Conservation (phyloP, 2,888 invertebrate species). For the Petrolisthes manimaculis region DNA sequence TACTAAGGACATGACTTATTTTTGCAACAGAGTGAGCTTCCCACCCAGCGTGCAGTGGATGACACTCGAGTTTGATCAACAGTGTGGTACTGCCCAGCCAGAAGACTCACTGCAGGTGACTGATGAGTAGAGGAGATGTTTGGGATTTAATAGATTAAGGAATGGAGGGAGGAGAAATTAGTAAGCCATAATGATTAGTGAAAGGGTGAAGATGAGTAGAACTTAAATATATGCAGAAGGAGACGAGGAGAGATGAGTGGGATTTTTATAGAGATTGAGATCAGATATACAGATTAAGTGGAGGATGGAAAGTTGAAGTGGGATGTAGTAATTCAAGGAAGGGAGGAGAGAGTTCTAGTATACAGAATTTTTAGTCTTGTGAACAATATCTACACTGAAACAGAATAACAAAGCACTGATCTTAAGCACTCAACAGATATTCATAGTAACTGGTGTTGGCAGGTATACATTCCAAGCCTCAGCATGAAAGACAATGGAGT, state of each 20-base stretch:
- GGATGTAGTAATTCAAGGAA: background rate
- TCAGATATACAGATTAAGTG: background rate
- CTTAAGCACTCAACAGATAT: background rate
- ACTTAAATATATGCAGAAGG: background rate
- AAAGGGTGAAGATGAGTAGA: background rate
- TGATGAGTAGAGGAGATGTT: too few species aligned
- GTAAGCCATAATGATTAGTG: background rate
- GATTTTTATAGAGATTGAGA: background rate
- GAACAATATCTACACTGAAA: background rate
- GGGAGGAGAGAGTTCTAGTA: too few species aligned
- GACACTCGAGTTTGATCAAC: slow-evolving; percentile 91
- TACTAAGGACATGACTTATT: slow-evolving; percentile 72
- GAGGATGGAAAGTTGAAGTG: background rate
- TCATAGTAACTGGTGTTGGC: background rate
- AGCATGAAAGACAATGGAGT: slow-evolving; percentile 20
- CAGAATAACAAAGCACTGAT: background rate
- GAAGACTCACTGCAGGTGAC: slow-evolving; percentile 81
- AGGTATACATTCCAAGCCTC: slow-evolving; percentile 51
- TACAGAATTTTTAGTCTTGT: too few species aligned
- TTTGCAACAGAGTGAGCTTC: slow-evolving; percentile 81
- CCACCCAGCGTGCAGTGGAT: slow-evolving; percentile 91
- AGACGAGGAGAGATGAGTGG: background rate
- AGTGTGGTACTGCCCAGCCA: slow-evolving; percentile 91
- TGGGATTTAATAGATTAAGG: background rate
- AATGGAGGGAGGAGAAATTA: background rate